Conservation (phyloP, 2,888 invertebrate genomes). For the Drosophila picticornis region DNA sequence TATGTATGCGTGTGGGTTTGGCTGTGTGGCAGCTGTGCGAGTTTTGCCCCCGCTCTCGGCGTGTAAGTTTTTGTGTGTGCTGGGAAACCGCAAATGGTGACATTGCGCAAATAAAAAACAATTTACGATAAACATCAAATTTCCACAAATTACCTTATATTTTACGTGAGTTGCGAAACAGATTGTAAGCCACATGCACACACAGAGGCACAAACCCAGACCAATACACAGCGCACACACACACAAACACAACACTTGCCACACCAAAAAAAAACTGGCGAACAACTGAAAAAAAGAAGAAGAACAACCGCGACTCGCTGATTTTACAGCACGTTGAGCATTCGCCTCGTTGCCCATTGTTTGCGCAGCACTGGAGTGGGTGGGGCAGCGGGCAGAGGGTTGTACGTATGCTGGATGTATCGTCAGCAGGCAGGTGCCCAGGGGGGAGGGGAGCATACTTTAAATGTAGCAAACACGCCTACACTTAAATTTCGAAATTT, state of each 20-base stretch:
- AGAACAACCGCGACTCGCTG: constrained; percentile 72
- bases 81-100: constrained; percentile 81
- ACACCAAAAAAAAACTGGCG: constrained; percentile 8
- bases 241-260: constrained; percentile 14
- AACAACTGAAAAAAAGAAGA: constrained; percentile 16
- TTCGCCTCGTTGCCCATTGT: constrained; percentile 74
- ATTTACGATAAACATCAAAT: constrained; percentile 85
- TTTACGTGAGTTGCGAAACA: constrained; percentile 84
- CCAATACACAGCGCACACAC: constrained; percentile 13
- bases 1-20: constrained; percentile 16
- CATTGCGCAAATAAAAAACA: constrained; percentile 83
- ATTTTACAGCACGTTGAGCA: constrained; percentile 77
- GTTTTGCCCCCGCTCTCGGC: neutral
- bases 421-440: neutral
- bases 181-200: constrained; percentile 78
- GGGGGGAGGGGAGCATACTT: constrained; percentile 45
- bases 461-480: constrained; percentile 70
- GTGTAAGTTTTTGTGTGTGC: constrained; percentile 29
- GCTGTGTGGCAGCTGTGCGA: constrained; percentile 23
- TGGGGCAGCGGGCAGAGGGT: neutral
- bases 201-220: constrained; percentile 36
- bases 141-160: constrained; percentile 85
- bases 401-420: neutral
- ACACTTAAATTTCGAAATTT: constrained; percentile 80
- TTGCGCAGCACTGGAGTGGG: constrained; percentile 43